Evolutionary conservation across 2,797 vertebrate genomes (phyloP).

Genomic region (Podargus strigoides): DNA sequence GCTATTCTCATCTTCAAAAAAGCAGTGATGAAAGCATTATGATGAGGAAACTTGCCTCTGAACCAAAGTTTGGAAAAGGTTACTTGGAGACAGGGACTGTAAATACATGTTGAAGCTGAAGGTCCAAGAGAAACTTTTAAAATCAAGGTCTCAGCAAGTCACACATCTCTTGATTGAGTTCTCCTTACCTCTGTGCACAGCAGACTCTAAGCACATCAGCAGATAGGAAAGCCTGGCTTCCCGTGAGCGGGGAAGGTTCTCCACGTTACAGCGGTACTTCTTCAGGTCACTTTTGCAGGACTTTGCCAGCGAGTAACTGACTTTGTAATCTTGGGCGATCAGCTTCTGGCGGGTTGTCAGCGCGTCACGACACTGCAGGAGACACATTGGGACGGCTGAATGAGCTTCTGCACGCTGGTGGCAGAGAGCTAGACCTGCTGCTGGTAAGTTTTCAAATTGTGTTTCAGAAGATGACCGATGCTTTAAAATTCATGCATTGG

Average conservation of each 20-base stretch:
- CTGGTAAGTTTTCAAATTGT: neutral
- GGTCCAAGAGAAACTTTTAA: neutral
- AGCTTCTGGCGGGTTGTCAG: constrained; percentile 95
- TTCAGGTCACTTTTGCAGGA: constrained; percentile 94
- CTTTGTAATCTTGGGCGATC: constrained; percentile 97
- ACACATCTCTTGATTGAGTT: neutral
- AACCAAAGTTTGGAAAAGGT: neutral
- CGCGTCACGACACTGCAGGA: constrained; percentile 88
- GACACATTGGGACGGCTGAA: neutral
- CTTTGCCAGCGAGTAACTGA: constrained; percentile 95
- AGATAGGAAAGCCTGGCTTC: constrained; percentile 95
- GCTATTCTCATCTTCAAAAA: neutral
- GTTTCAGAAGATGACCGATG: neutral
- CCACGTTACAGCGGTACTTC: constrained; percentile 90
- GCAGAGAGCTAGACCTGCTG: neutral
- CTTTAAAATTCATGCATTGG: neutral
- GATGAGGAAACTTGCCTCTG: neutral
- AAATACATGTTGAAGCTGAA: neutral
- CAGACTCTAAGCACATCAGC: constrained; percentile 92
- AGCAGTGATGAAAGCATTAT: neutral
- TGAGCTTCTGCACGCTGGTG: rapidly evolving
- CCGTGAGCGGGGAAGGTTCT: constrained; percentile 89
- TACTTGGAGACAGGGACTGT: neutral
- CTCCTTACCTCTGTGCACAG: constrained; percentile 87
- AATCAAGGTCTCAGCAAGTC: neutral